Base-by-base conservation (phyloP, 2,113 vertebrate species). In the Sterrhoptilus dennistouni region DNA sequence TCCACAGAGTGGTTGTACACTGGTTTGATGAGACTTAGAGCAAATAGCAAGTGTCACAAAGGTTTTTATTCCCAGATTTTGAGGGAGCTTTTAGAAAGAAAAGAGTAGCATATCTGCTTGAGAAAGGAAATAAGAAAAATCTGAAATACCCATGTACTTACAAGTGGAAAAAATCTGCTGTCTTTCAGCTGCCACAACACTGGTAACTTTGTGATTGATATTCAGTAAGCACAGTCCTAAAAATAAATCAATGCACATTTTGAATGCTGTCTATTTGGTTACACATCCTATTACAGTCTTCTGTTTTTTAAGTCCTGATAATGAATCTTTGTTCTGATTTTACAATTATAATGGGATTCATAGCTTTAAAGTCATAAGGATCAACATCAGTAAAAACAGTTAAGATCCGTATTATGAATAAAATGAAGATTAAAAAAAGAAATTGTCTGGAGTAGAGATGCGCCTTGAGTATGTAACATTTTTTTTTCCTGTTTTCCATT, bases 131-230 rank as follows among this genome's bases (percentile, higher is more conserved):
- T 63, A 68, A 65, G 38, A 56, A 93, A 89, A 87, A 36, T 78
- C 45, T 71, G 52, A 87, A 92, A 87, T 44, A 66, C 7, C 12
- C 64, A 5, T 35, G n/a, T n/a, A 75, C 2, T 3, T 66, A 33
- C 3, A 78, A 82, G 20, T 0, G 22, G 57, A 81, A 89, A 87
- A 77, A 57, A 60, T 45, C 29, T 69, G 57, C 33, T 78, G 45
- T 27, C 44, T 93, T 93, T 93, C 56, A 87, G 38, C 38, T 86
- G 63, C 54, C 75, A 69, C 36, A 61, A 65, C 21, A 53, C 15
- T 91, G 56, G n/a, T 87, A 87, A 77, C 70, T 85, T 90, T 79
- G 29, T 87, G 74, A 91, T 76, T 95, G 70, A 91, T 87, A 93
- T 89, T 91, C 89, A 66, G 27, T 25, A 76, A 54, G 42, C 54